Base-by-base conservation (phyloP, 2,888 invertebrate genomes). In the Mycalesis mineus region DNA sequence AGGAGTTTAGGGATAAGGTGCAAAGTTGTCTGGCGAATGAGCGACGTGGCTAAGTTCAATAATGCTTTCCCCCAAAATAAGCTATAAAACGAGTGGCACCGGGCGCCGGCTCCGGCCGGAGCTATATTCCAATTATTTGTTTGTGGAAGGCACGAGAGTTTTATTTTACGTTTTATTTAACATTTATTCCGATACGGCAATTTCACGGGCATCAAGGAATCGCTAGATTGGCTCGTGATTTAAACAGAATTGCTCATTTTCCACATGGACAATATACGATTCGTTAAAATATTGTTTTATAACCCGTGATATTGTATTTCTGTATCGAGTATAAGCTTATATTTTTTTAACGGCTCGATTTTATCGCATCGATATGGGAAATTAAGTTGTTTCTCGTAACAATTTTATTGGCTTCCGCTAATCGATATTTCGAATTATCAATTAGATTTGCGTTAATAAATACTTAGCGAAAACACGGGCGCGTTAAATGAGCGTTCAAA, bases 81-180 rank as follows among this genome's bases (percentile, higher is more conserved):
- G 88, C 88, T 78, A 88, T 89, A 88, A 89, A 88, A 86, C 80
- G 86, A 83, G 84, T 82, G 80, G 80, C 82, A 78, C 78, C 86
- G 85, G 83, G 83, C 85, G 84, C 83, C 65, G 53, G 58, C 57
- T 47, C 55, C 52, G 56, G 49, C 78, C 76, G 78, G 79, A 76
- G 75, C 71, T 75, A 73, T 72, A 73, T 75, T 82, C 86, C 86
- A 88, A 88, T 89, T 88, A 88, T 89, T 88, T 89, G 88, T 88
- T 88, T 88, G 87, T 82, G 88, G 86, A 52, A 88, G 84, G 87
- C 86, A 83, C 84, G 85, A 88, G 87, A 84, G 88, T 88, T 89
- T 89, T 89, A 87, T 88, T 89, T 88, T 87, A 85, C 88, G 88
- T 89, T 89, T 89, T 89, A 89, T 88, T 88, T 86, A 89, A 88